Evolutionary conservation across 2,797 vertebrate species (phyloP).

Genomic region (Huso huso): DNA sequence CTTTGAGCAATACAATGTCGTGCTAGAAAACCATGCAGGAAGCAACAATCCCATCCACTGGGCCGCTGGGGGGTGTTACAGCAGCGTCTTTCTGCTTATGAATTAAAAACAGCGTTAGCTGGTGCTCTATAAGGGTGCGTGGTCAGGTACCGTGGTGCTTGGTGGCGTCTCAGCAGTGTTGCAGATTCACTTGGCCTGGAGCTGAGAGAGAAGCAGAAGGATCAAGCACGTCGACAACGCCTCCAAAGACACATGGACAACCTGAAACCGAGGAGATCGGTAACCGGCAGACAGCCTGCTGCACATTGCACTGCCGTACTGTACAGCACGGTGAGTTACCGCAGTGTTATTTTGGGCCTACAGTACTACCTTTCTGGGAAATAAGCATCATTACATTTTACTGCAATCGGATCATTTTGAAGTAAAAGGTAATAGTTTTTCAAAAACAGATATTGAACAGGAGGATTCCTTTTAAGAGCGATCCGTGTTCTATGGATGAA

Average conservation of each 20-base stretch:
- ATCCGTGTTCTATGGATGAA: no score
- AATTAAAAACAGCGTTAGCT: no score
- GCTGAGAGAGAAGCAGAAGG: slow-evolving; percentile 31
- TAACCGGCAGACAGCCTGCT: slow-evolving; percentile 42
- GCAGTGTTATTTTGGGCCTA: no score
- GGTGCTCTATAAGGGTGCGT: no score
- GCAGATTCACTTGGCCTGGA: slow-evolving; percentile 23
- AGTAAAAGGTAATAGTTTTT: no score
- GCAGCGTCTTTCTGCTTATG: background rate
- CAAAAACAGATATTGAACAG: no score
- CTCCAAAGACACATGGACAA: slow-evolving; percentile 44
- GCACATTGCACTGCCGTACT: slow-evolving; percentile 50
- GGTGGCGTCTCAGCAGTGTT: slow-evolving; percentile 24
- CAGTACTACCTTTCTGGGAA: no score
- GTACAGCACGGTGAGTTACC: slow-evolving; percentile 47
- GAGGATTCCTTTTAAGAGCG: no score
- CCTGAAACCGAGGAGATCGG: slow-evolving; percentile 41
- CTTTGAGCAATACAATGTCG: no score
- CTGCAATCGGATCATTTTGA: no score
- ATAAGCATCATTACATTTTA: no score
- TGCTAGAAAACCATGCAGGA: no score
- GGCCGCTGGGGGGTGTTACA: slow-evolving; percentile 13
- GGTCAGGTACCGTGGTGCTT: slow-evolving; percentile 41
- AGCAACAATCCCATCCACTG: background rate
- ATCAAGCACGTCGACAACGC: slow-evolving; percentile 30